Evolutionary conservation across 1,140 invertebrate genomes (phyloP).

Genomic region (Pantala flavescens): DNA sequence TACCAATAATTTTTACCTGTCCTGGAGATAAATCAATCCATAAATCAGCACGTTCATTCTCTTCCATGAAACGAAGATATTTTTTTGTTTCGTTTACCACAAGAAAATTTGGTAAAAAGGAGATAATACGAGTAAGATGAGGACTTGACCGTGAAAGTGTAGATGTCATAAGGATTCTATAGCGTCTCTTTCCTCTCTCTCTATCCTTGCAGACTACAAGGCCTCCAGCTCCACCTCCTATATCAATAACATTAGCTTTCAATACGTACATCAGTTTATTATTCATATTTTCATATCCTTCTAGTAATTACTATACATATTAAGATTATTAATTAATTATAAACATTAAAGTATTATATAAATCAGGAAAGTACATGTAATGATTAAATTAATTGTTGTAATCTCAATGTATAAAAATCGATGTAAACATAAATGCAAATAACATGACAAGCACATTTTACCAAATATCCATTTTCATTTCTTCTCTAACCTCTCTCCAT

Average conservation of each 20-base stretch:
- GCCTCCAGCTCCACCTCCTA: constrained; percentile 39
- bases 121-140: constrained; percentile 71
- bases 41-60: constrained; percentile 70
- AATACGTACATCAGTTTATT: no score
- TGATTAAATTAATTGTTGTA: no score
- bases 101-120: constrained; percentile 73
- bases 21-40: constrained; percentile 65
- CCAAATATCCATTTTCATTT: no score
- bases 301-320: no score
- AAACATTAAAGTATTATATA: no score
- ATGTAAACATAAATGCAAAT: no score
- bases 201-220: constrained; percentile 60
- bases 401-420: no score
- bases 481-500: no score
- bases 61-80: constrained; percentile 69
- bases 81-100: constrained; percentile 62
- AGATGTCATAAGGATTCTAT: constrained; percentile 46
- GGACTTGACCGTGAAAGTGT: constrained; percentile 53
- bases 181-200: constrained; percentile 47
- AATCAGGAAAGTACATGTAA: no score
- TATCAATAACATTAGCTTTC: constrained; percentile 43
- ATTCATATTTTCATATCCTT: no score
- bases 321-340: no score
- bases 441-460: no score
- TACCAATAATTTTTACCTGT: constrained; percentile 36